Evolutionary conservation across 2,113 vertebrate species (phyloP).

Genomic region (Dryoscopus gambensis): DNA sequence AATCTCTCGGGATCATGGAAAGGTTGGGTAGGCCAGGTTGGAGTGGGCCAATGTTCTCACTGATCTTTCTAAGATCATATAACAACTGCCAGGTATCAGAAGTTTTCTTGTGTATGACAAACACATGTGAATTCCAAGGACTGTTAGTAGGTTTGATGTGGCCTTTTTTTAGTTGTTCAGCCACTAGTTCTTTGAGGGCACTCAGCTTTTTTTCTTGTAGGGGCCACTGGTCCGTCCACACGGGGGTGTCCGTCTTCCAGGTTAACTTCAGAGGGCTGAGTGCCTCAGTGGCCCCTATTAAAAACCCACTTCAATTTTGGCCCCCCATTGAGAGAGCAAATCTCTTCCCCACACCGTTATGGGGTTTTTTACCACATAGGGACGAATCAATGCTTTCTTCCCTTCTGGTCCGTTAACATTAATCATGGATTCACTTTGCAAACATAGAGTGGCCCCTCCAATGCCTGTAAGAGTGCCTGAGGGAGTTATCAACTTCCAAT

Average conservation of each 20-base stretch:
- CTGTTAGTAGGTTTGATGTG: too few relatives aligned
- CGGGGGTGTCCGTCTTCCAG: neutral
- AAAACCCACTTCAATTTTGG: neutral
- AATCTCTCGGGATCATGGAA: too few relatives aligned
- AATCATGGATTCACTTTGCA: neutral
- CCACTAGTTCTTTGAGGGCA: too few relatives aligned
- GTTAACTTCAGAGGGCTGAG: neutral
- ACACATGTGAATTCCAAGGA: too few relatives aligned
- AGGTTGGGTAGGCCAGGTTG: too few relatives aligned
- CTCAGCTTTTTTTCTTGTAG: too few relatives aligned
- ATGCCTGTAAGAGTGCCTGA: neutral
- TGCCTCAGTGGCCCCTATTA: neutral
- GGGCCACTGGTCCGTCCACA: neutral
- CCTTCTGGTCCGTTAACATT: neutral
- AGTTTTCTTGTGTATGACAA: too few relatives aligned
- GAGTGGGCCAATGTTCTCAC: too few relatives aligned
- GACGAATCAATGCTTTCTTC: neutral
- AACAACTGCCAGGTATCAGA: too few relatives aligned
- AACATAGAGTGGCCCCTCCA: neutral
- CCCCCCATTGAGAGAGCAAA: neutral
- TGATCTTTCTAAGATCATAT: too few relatives aligned
- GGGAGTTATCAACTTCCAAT: neutral
- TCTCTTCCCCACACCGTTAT: neutral
- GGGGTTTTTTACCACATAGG: neutral
- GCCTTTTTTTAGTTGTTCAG: too few relatives aligned